Base-by-base conservation (phyloP, 2,797 vertebrate genomes). In the Aratinga solstitialis region DNA sequence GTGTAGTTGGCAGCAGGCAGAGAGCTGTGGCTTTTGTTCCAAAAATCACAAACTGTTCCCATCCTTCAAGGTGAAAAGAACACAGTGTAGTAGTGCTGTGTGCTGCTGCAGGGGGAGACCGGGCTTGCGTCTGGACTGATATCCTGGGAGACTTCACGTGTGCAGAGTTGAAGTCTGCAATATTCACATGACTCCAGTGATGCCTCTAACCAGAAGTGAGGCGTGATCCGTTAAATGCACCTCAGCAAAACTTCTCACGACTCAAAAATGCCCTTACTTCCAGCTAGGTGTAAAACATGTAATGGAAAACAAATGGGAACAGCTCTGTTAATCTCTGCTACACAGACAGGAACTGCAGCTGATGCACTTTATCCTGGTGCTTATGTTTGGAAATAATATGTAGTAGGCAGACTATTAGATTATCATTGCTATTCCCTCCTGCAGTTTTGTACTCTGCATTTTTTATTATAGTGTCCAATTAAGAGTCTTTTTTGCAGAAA, bases 251-350 rank as follows among this genome's bases (percentile, higher is more conserved):
- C 65, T 65, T 38, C 47, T 74, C 79, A 30, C 0, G 0, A 42
- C 67, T 96, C 50, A 62, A 76, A 76, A 84, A 62, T n/a, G 27
- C 79, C 23, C 69, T 67, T 59, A 38, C 71, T 81, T 81, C 71
- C 77, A 68, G 62, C 59, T 76, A 89, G 75, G 75, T 85, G 65
- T 93, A 42, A 73, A 84, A 85, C 59, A 73, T 24, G 42, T 56
- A 58, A 66, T 27, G 67, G 93, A 42, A 90, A 84, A 32, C 89
- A 82, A 82, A 58, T 89, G 69, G 68, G 47, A 96, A 68, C 56
- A 65, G 73, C 68, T 94, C 68, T 59, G 24, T 80, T 87, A 76
- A 32, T 91, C 83, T 83, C 47, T 48, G 8, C 32, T 50, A 32
- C 68, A n/a, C 24, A 59, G 83, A 32, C 22, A 67, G 73, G 72